phyloP scores from a whole-genome alignment of 2,888 invertebrate genomes.

The Cerceris rybyensis region DNA sequence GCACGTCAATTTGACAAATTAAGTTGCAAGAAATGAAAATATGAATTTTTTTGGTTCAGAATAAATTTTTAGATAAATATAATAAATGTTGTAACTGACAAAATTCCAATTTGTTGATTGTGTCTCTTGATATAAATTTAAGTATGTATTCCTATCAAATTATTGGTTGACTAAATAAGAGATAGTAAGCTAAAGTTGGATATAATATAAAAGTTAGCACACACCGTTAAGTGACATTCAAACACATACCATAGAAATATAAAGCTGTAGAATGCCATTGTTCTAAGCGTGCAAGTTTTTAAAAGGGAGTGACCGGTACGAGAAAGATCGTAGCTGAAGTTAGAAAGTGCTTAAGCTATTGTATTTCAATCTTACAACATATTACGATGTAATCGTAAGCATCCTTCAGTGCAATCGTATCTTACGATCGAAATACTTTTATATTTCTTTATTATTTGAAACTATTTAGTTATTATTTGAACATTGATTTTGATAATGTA shows the following conservation, averaged over 20 bases:
- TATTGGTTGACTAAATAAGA: not conserved
- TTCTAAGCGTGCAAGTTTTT: conserved; percentile 17
- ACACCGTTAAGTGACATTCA: conserved; percentile 1
- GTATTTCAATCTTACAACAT: too few species aligned
- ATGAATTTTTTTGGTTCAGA: too few species aligned
- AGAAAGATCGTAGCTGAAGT: not conserved
- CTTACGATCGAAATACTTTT: too few species aligned
- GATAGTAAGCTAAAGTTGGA: not conserved
- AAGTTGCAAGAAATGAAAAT: too few species aligned
- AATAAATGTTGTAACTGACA: conserved; percentile 17
- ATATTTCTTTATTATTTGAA: too few species aligned
- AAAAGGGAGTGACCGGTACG: conserved; percentile 32
- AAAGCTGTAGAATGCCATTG: conserved; percentile 38
- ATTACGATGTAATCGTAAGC: too few species aligned
- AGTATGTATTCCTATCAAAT: conserved; percentile 40
- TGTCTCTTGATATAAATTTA: conserved; percentile 37
- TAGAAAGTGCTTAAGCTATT: not conserved
- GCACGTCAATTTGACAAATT: too few species aligned
- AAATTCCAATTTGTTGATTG: conserved; percentile 20
- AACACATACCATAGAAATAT: not conserved
- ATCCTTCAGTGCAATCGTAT: too few species aligned
- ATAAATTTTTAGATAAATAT: conserved; percentile 25
- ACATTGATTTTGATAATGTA: too few species aligned
- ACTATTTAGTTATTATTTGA: too few species aligned
- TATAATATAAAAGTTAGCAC: conserved; percentile 12